A percentile compares a stretch with the other conserved stretches of the same genome.
Conservation (phyloP, 2,113 vertebrate genomes). For the Elaphurus davidianus region DNA sequence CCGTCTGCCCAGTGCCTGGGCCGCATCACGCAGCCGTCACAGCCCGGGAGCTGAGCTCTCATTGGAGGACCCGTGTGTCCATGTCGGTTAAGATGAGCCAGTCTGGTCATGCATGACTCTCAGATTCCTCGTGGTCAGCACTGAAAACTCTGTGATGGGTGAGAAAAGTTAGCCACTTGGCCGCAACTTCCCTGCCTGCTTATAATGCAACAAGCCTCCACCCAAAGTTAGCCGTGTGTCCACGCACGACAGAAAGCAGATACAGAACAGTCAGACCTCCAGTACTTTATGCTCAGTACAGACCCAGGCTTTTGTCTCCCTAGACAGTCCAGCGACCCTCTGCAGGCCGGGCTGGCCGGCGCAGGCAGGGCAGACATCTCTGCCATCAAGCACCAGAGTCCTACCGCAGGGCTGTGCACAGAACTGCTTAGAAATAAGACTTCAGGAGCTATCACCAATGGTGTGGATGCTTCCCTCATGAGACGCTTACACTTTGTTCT, state of each 20-base stretch:
- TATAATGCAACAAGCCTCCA: fast-evolving
- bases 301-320: background rate
- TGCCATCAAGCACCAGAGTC: background rate
- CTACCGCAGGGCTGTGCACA: background rate
- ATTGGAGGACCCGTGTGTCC: background rate
- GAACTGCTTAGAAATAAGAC: background rate
- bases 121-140: background rate
- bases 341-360: background rate
- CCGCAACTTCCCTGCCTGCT: background rate
- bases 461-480: background rate
- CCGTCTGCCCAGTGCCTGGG: background rate
- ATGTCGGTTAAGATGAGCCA: fast-evolving
- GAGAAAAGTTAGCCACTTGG: background rate
- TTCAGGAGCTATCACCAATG: background rate
- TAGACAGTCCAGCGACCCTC: background rate
- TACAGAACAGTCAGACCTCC: fast-evolving
- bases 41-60: too few species aligned
- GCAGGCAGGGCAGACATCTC: background rate
- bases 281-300: too few species aligned
- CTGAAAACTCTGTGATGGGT: background rate
- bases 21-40: fast-evolving
- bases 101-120: background rate
- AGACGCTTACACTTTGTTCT: background rate
- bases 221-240: fast-evolving
- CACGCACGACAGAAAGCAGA: background rate